phyloP scores from a whole-genome alignment of 2,888 invertebrate species.

The Nephrotoma appendiculata region DNA sequence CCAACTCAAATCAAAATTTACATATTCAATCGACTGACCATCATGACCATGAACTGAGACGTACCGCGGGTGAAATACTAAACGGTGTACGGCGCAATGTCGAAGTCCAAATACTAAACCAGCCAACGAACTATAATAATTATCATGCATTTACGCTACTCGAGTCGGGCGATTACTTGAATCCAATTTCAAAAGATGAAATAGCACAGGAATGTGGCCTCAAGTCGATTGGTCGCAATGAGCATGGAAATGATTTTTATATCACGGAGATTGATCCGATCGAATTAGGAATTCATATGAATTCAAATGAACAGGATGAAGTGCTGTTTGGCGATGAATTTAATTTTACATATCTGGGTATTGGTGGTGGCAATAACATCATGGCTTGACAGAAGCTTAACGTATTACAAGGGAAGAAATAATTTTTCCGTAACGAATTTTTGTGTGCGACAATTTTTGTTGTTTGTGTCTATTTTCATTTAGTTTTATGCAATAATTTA shows the following conservation, averaged over 20 bases:
- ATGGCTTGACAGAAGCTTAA: slow-evolving; percentile 26
- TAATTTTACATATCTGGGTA: slow-evolving; percentile 32
- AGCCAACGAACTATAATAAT: background rate
- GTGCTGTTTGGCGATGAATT: slow-evolving; percentile 32
- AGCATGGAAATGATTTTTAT: slow-evolving; percentile 20
- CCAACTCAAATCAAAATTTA: background rate
- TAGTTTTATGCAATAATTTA: background rate
- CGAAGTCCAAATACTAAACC: slow-evolving; percentile 40
- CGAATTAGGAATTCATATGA: slow-evolving; percentile 31
- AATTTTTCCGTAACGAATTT: background rate
- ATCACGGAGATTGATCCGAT: slow-evolving; percentile 32
- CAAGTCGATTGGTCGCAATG: slow-evolving; percentile 30
- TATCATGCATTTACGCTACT: slow-evolving; percentile 28
- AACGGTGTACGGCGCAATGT: slow-evolving; percentile 43
- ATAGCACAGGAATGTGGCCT: slow-evolving; percentile 66
- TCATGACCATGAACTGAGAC: slow-evolving; percentile 34
- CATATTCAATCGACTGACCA: slow-evolving; percentile 18
- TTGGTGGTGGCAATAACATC: slow-evolving; percentile 28
- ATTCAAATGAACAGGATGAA: slow-evolving; percentile 24
- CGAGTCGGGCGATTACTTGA: slow-evolving; percentile 42
- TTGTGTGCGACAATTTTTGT: background rate
- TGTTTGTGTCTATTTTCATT: background rate
- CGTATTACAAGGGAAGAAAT: background rate
- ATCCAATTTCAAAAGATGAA: slow-evolving; percentile 61
- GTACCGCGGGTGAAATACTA: slow-evolving; percentile 43